These are phyloP conservation scores for Myotis vivesi DNA, from an alignment of 2,797 vertebrate genomes.

Conservation along the genomic window DNA sequence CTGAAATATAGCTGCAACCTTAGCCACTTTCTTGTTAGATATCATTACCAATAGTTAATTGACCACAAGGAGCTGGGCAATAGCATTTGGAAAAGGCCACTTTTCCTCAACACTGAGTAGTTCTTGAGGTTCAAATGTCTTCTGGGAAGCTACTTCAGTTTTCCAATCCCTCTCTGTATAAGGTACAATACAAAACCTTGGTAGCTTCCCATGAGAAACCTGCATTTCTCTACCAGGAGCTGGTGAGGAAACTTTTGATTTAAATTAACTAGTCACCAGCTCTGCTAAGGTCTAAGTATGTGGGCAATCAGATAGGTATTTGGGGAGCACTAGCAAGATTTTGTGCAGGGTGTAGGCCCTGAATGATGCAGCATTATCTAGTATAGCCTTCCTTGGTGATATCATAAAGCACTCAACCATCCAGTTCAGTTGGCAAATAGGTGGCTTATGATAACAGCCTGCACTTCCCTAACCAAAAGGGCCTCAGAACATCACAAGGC, in stretches of 20 bases:
- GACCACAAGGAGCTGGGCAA: not conserved
- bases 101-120: not conserved
- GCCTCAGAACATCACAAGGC: not conserved
- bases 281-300: not conserved
- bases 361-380: not conserved
- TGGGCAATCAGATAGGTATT: not conserved
- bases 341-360: not conserved
- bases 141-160: not conserved
- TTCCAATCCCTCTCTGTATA: not conserved
- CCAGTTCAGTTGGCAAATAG: constrained; percentile 30
- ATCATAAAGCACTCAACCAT: not conserved
- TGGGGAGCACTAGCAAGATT: not conserved
- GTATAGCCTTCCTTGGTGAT: not conserved
- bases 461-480: not conserved
- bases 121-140: not conserved
- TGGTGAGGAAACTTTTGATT: not conserved
- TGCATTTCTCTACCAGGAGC: not conserved
- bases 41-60: not conserved
- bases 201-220: not conserved
- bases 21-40: not conserved
- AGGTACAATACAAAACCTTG: not conserved
- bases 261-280: not conserved
- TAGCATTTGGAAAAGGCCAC: not conserved
- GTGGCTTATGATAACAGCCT: not conserved
- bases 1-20: not conserved